Percentiles rank a stretch among this genome's conserved stretches.
These are phyloP conservation scores for Gymnoscelis rufifasciata DNA, from an alignment of 2,888 invertebrate species.

Conservation along the genomic window DNA sequence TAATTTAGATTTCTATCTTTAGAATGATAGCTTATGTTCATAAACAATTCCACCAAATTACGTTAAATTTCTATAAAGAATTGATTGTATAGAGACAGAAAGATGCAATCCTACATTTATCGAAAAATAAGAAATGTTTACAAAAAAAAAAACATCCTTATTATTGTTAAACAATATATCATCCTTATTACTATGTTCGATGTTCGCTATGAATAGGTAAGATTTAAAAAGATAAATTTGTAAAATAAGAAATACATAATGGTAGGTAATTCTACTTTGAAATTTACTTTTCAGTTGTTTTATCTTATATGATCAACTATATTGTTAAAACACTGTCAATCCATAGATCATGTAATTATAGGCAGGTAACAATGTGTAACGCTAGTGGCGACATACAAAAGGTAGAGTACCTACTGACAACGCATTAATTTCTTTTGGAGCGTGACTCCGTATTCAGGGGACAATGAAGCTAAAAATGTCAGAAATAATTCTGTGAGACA, in stretches of 20 bases:
- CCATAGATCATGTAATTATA: constrained; percentile 24
- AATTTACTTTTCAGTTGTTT: too few relatives aligned
- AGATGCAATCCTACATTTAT: too few relatives aligned
- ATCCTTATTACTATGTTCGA: too few relatives aligned
- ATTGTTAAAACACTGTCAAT: constrained; percentile 13
- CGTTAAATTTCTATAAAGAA: constrained; percentile 30
- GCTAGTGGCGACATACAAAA: constrained; percentile 22
- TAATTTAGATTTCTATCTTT: constrained; percentile 44
- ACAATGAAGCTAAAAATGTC: constrained; percentile 76
- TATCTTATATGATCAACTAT: too few relatives aligned
- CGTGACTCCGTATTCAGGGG: constrained; percentile 71
- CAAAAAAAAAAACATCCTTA: too few relatives aligned
- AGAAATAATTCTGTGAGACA: constrained; percentile 77
- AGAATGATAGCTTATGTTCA: constrained; percentile 44
- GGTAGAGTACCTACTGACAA: constrained; percentile 43
- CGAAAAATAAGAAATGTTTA: too few relatives aligned
- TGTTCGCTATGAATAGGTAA: too few relatives aligned
- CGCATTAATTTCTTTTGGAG: constrained; percentile 75
- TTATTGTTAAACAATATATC: too few relatives aligned
- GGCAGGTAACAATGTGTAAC: constrained; percentile 23
- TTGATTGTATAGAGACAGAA: too few relatives aligned
- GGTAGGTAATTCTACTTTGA: too few relatives aligned
- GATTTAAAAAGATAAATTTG: too few relatives aligned
- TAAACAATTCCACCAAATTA: constrained; percentile 16
- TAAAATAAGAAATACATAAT: too few relatives aligned